phyloP scores from a whole-genome alignment of 2,797 vertebrate genomes.

The Spinibarbus caldwelli region DNA sequence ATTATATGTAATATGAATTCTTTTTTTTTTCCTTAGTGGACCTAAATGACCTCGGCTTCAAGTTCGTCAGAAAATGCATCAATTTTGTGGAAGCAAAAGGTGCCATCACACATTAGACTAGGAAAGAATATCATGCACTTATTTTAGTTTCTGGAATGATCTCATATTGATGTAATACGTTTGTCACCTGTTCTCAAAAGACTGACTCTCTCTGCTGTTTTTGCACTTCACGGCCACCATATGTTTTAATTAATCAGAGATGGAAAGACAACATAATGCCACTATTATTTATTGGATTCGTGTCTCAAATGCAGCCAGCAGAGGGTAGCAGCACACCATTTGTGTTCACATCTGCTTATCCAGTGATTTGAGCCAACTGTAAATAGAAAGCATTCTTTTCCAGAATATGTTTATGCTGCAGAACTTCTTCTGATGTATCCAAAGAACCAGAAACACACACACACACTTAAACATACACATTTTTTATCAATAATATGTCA shows the following conservation, averaged over 20 bases:
- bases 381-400: slow-evolving; percentile 13
- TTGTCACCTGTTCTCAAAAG: not conserved
- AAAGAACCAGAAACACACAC: not conserved
- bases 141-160: not conserved
- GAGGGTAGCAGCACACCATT: slow-evolving; percentile 46
- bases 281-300: not conserved
- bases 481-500: not conserved
- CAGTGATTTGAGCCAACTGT: not conserved
- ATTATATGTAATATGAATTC: slow-evolving; percentile 15
- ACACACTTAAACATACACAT: not conserved
- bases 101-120: slow-evolving; percentile 65
- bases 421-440: slow-evolving; percentile 17
- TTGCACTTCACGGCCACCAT: slow-evolving; percentile 15
- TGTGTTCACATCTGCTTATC: not conserved
- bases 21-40: slow-evolving; percentile 83
- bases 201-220: not conserved
- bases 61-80: slow-evolving; percentile 95
- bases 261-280: not conserved
- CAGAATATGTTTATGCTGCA: not conserved
- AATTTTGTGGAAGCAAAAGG: slow-evolving; percentile 93
- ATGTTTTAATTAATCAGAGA: slow-evolving; percentile 1
- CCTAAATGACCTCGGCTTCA: slow-evolving; percentile 94
- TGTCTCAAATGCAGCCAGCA: slow-evolving; percentile 17
- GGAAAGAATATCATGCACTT: not conserved
- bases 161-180: not conserved